These are phyloP conservation scores for Arctia plantaginis DNA, from an alignment of 2,888 invertebrate genomes.

Conservation along the genomic window DNA sequence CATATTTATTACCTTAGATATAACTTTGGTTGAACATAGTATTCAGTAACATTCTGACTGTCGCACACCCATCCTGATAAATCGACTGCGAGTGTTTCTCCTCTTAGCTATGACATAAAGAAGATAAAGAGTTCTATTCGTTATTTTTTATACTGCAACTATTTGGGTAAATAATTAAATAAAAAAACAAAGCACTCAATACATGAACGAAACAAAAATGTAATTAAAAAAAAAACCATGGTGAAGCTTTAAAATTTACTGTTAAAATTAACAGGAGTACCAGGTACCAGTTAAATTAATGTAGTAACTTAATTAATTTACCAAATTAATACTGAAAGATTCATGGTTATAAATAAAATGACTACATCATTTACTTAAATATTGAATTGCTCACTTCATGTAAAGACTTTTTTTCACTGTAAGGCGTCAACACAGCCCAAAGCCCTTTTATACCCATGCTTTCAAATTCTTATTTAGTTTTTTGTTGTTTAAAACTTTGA, in stretches of 20 bases:
- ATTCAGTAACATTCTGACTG: slow-evolving; percentile 91
- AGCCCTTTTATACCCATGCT: slow-evolving; percentile 95
- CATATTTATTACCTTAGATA: slow-evolving; percentile 90
- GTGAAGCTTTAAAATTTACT: neutral
- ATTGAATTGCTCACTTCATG: slow-evolving; percentile 86
- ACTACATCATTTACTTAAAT: neutral
- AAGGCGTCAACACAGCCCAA: slow-evolving; percentile 93
- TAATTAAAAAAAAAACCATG: neutral
- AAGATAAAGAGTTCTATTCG: neutral
- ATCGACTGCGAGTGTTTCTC: slow-evolving; percentile 94
- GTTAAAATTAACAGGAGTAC: neutral
- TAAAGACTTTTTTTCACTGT: slow-evolving; percentile 91
- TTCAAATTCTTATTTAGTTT: neutral
- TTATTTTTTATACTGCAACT: neutral
- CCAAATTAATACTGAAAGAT: neutral
- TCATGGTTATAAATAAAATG: neutral
- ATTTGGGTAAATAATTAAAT: neutral
- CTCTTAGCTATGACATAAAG: slow-evolving; percentile 80
- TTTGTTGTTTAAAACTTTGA: neutral
- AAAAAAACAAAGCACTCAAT: neutral
- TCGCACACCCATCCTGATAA: slow-evolving; percentile 97
- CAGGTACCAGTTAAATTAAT: neutral
- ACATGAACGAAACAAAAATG: neutral
- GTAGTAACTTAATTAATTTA: neutral
- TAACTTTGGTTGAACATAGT: slow-evolving; percentile 91